Evolutionary conservation across 2,113 vertebrate species (phyloP).

Genomic region (Craseonycteris thonglongyai): DNA sequence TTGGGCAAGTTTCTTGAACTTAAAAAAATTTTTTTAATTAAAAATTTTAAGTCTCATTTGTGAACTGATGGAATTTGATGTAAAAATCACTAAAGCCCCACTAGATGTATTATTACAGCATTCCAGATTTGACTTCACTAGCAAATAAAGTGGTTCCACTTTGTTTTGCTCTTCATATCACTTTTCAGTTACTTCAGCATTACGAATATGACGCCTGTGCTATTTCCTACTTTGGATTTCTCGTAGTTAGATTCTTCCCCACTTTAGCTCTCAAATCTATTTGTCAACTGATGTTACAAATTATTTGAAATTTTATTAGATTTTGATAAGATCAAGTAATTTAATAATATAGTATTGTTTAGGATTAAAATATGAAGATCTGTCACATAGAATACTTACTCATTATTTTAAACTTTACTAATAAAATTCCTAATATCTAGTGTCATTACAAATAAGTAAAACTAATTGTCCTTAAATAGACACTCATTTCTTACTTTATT

Average conservation of each 20-base stretch:
- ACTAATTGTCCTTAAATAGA: slow-evolving; percentile 31
- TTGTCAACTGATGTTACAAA: neutral
- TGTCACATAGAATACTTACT: neutral
- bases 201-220: neutral
- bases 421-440: slow-evolving; percentile 16
- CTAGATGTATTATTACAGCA: neutral
- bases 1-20: neutral
- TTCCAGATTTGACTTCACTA: neutral
- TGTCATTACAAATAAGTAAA: slow-evolving; percentile 33
- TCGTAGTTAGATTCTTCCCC: neutral
- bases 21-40: neutral
- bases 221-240: neutral
- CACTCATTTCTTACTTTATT: slow-evolving; percentile 12
- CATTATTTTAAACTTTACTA: slow-evolving; percentile 27
- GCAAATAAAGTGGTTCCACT: neutral
- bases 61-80: neutral
- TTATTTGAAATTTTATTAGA: neutral
- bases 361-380: neutral
- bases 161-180: neutral
- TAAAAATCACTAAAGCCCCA: neutral
- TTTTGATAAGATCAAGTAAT: neutral
- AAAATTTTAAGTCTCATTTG: neutral
- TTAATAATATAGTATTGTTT: neutral
- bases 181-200: neutral
- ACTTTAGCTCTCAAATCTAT: neutral